These are phyloP conservation scores for Salarias fasciatus DNA, from an alignment of 2,797 vertebrate species.

Conservation along the genomic window DNA sequence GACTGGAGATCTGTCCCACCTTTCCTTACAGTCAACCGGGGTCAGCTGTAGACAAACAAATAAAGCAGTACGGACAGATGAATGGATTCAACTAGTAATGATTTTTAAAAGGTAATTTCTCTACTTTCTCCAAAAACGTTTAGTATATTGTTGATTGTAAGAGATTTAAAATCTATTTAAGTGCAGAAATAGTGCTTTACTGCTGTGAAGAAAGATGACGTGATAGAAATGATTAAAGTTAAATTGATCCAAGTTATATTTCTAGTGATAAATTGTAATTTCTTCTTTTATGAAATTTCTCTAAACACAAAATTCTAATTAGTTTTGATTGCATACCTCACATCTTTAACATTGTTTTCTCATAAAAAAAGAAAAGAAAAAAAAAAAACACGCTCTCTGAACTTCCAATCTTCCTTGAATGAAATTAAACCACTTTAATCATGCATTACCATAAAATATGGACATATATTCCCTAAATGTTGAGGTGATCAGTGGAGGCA, in stretches of 20 bases:
- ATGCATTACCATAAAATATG: conserved; percentile 21
- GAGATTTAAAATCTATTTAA: conserved; percentile 14
- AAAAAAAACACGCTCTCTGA: not conserved
- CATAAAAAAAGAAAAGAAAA: not conserved
- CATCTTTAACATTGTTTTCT: too few relatives aligned
- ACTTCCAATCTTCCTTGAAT: not conserved
- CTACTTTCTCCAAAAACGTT: too few relatives aligned
- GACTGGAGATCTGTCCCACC: too few relatives aligned
- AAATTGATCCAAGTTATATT: conserved; percentile 8
- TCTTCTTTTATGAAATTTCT: too few relatives aligned
- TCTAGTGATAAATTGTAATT: conserved; percentile 1
- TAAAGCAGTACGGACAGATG: too few relatives aligned
- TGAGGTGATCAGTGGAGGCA: conserved; percentile 42
- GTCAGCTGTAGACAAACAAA: too few relatives aligned
- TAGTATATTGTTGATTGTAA: too few relatives aligned
- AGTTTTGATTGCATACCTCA: not conserved
- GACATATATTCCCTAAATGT: conserved; percentile 7
- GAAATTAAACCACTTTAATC: conserved; percentile 13
- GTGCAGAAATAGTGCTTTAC: conserved; percentile 3
- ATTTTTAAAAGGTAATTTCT: too few relatives aligned
- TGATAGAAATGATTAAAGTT: conserved; percentile 17
- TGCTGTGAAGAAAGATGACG: not conserved
- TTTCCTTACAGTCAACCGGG: too few relatives aligned
- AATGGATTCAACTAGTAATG: too few relatives aligned
- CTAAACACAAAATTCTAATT: not conserved